phyloP scores from a whole-genome alignment of 2,888 invertebrate species.

The Rotaria sp. region DNA sequence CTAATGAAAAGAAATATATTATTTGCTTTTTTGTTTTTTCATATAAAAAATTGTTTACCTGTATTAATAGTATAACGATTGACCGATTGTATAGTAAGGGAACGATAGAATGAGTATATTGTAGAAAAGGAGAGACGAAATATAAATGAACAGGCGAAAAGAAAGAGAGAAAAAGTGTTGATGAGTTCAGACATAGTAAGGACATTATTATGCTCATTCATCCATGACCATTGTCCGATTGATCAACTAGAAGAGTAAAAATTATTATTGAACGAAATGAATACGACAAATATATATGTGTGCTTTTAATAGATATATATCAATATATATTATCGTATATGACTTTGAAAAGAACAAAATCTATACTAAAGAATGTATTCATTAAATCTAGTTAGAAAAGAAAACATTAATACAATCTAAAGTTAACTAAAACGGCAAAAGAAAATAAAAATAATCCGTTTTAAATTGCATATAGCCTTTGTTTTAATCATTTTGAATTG shows the following conservation, averaged over 20 bases:
- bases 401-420: not conserved
- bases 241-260: not conserved
- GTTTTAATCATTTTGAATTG: no score
- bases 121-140: not conserved
- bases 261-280: not conserved
- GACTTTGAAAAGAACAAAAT: not conserved
- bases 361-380: not conserved
- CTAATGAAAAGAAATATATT: not conserved
- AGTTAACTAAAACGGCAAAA: not conserved
- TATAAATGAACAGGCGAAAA: not conserved
- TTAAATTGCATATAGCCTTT: no score
- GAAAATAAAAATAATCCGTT: not conserved
- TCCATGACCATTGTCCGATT: not conserved
- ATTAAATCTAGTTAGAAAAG: not conserved
- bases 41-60: not conserved
- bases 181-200: not conserved
- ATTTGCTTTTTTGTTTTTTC: not conserved
- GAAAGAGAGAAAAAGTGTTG: not conserved
- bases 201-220: not conserved
- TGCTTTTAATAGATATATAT: no score
- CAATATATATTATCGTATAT: no score
- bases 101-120: not conserved
- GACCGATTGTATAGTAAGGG: not conserved
- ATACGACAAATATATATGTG: not conserved
- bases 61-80: not conserved